A percentile compares a stretch with the other conserved stretches of the same genome.
These are phyloP conservation scores for Holacanthella duospinosa DNA, from an alignment of 2,888 invertebrate genomes.

Conservation along the genomic window DNA sequence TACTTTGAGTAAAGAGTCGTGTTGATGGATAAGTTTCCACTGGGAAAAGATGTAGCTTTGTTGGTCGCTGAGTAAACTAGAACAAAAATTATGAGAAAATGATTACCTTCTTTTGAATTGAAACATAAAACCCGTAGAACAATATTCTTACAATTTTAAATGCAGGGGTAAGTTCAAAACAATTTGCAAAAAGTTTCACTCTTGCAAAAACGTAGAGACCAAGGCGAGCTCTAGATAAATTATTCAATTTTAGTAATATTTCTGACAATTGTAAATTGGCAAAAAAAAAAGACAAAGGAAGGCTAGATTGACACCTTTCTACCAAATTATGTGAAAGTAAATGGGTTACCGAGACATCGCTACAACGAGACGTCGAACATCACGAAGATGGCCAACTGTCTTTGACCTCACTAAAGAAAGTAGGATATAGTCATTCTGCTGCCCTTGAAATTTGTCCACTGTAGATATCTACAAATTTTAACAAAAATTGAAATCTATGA, in stretches of 20 bases:
- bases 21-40: constrained; percentile 68
- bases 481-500: background rate
- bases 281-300: too few species aligned
- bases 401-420: constrained; percentile 90
- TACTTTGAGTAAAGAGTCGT: constrained; percentile 44
- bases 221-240: constrained; percentile 86
- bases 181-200: constrained; percentile 84
- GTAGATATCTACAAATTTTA: constrained; percentile 68
- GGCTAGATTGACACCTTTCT: too few species aligned
- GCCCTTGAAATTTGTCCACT: constrained; percentile 98
- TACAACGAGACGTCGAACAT: constrained; percentile 90
- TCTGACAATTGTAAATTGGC: too few species aligned
- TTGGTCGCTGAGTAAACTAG: constrained; percentile 69
- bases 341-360: too few species aligned
- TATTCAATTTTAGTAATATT: too few species aligned
- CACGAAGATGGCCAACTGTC: constrained; percentile 94
- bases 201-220: constrained; percentile 94
- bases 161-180: constrained; percentile 90
- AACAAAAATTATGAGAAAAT: constrained; percentile 19
- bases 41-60: constrained; percentile 65
- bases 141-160: constrained; percentile 66
- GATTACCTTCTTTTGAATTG: background rate
- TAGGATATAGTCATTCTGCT: constrained; percentile 97
- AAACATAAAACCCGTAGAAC: too few species aligned
- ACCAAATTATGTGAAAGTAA: too few species aligned